Conservation (phyloP, 2,797 vertebrate species). For the Sebastes flavidus region DNA sequence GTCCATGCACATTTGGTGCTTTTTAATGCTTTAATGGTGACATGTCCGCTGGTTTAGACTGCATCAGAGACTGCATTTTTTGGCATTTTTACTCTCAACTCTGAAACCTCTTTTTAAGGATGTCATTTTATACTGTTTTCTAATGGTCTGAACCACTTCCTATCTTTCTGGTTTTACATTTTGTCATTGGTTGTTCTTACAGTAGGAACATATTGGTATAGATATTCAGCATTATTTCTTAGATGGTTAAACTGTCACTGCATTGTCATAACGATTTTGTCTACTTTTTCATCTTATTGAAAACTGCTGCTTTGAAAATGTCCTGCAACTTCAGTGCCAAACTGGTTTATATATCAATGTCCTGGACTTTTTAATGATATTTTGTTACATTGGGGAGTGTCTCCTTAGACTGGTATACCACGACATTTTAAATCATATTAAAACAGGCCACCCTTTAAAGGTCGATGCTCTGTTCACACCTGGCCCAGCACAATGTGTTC, state of each 20-base stretch:
- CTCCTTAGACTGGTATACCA: conserved; percentile 27
- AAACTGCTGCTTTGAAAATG: conserved; percentile 69
- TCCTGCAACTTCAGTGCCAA: conserved; percentile 78
- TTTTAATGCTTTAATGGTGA: conserved; percentile 83
- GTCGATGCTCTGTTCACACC: conserved; percentile 46
- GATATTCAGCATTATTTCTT: conserved; percentile 63
- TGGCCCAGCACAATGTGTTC: conserved; percentile 61
- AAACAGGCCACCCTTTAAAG: conserved; percentile 67
- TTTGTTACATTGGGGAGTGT: conserved; percentile 65
- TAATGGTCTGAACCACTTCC: conserved; percentile 79
- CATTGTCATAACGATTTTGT: conserved; percentile 68
- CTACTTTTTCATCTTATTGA: conserved; percentile 60
- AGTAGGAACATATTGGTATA: conserved; percentile 57
- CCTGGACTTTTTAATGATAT: conserved; percentile 70
- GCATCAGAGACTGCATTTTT: conserved; percentile 84
- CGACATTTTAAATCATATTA: conserved; percentile 36
- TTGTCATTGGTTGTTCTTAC: conserved; percentile 77
- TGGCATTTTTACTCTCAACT: conserved; percentile 83
- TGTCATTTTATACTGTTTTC: conserved; percentile 86
- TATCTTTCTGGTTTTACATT: conserved; percentile 74
- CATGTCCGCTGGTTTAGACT: conserved; percentile 83
- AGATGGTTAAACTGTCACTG: conserved; percentile 59
- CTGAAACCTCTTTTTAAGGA: conserved; percentile 84
- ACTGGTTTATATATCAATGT: conserved; percentile 70
- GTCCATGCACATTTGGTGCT: conserved; percentile 84